Percentiles rank a stretch among this genome's conserved stretches.
These are phyloP conservation scores for Coregonus clupeaformis DNA, from an alignment of 2,113 vertebrate genomes.

Conservation along the genomic window DNA sequence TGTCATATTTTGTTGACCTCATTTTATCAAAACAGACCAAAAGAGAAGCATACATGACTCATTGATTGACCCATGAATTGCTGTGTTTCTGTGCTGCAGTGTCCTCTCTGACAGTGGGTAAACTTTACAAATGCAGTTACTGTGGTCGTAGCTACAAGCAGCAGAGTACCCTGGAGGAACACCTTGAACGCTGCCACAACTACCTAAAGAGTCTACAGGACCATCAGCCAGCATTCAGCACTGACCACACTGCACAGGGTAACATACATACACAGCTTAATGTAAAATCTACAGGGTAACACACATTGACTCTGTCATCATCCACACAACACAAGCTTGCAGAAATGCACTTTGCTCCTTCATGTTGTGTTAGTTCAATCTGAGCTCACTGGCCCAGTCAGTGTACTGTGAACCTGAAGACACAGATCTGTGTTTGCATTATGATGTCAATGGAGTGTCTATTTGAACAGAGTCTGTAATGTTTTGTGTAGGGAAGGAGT, in stretches of 20 bases:
- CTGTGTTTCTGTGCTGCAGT: slow-evolving; percentile 68
- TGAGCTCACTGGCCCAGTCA: too few species aligned
- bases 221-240: slow-evolving; percentile 74
- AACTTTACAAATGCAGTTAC: slow-evolving; percentile 95
- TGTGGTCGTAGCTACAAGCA: slow-evolving; percentile 97
- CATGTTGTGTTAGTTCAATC: too few species aligned
- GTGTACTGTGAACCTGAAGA: too few species aligned
- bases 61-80: neutral
- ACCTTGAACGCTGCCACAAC: slow-evolving; percentile 89
- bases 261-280: slow-evolving; percentile 22
- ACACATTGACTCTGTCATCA: neutral
- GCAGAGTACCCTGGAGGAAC: slow-evolving; percentile 91
- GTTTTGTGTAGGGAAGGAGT: slow-evolving; percentile 80
- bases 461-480: neutral
- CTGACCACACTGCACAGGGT: slow-evolving; percentile 67
- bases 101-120: slow-evolving; percentile 88
- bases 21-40: neutral
- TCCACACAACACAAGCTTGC: neutral
- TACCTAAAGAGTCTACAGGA: slow-evolving; percentile 86
- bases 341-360: neutral
- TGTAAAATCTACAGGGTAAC: neutral
- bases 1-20: neutral
- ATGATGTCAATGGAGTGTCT: neutral
- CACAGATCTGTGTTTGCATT: too few species aligned
- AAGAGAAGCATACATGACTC: neutral